phyloP scores from a whole-genome alignment of 2,113 vertebrate genomes.

The Artemisiospiza belli region DNA sequence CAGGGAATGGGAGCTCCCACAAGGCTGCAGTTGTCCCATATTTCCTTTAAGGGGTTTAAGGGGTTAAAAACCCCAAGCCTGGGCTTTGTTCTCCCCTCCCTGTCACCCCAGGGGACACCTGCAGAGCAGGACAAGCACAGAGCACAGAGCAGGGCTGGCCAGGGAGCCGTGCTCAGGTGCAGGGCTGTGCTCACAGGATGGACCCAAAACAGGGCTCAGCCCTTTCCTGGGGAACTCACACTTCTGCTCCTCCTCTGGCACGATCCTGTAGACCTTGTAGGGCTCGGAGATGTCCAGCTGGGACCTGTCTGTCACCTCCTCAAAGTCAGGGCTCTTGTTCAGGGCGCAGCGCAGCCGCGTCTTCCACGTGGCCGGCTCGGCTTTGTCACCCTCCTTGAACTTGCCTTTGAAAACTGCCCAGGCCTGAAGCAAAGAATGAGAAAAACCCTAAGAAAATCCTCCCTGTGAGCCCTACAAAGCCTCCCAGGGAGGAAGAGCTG shows the following conservation, averaged over 20 bases:
- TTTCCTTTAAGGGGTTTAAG: neutral
- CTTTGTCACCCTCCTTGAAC: slow-evolving; percentile 96
- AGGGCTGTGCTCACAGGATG: neutral
- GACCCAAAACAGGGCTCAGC: neutral
- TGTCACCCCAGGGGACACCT: neutral
- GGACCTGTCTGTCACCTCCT: slow-evolving; percentile 95
- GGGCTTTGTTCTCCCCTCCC: neutral
- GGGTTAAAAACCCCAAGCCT: neutral
- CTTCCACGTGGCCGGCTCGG: slow-evolving; percentile 98
- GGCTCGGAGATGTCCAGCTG: slow-evolving; percentile 98
- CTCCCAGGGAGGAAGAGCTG: neutral
- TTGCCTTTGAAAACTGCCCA: slow-evolving; percentile 99
- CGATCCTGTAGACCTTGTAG: slow-evolving; percentile 97
- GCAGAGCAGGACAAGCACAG: neutral
- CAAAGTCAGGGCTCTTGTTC: slow-evolving; percentile 98
- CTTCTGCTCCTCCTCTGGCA: slow-evolving; percentile 96
- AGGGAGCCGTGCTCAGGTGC: neutral
- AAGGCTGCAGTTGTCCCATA: accelerated
- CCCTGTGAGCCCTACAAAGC: neutral
- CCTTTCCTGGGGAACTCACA: slow-evolving; percentile 68
- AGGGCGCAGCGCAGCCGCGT: slow-evolving; percentile 94
- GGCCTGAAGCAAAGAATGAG: slow-evolving; percentile 74
- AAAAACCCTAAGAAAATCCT: neutral
- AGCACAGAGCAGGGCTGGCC: neutral
- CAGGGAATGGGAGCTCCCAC: accelerated